A percentile compares a stretch with the other conserved stretches of the same genome.
These are phyloP conservation scores for Pterocles gutturalis DNA, from an alignment of 2,113 vertebrate species.

Conservation along the genomic window DNA sequence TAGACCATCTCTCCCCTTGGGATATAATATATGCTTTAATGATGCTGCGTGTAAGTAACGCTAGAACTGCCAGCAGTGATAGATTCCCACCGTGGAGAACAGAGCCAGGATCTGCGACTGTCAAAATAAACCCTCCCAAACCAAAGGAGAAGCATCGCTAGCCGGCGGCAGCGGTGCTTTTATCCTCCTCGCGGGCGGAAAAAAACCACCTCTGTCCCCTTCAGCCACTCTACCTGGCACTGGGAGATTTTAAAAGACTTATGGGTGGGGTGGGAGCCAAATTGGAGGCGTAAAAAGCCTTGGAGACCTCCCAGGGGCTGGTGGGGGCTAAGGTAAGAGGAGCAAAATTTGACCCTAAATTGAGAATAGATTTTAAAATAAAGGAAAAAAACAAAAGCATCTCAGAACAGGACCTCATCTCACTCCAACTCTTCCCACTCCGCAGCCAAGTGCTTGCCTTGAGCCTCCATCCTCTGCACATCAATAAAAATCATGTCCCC, in stretches of 20 bases:
- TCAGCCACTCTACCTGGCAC: neutral
- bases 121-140: neutral
- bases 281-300: neutral
- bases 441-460: rapidly evolving
- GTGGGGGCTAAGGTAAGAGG: neutral
- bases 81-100: neutral
- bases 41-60: neutral
- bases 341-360: neutral
- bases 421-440: neutral
- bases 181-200: neutral
- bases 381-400: neutral
- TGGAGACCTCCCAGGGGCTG: neutral
- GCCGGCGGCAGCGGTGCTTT: neutral
- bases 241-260: neutral
- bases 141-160: neutral
- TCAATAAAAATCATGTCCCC: neutral
- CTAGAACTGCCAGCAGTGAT: neutral
- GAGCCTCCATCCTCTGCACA: neutral
- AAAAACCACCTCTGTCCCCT: conserved; percentile 16
- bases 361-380: neutral
- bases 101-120: neutral
- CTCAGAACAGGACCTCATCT: neutral
- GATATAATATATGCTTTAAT: neutral
- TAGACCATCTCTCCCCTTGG: neutral
- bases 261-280: neutral